Conservation (phyloP, 2,113 vertebrate genomes). For the Myiozetetes cayanensis region DNA sequence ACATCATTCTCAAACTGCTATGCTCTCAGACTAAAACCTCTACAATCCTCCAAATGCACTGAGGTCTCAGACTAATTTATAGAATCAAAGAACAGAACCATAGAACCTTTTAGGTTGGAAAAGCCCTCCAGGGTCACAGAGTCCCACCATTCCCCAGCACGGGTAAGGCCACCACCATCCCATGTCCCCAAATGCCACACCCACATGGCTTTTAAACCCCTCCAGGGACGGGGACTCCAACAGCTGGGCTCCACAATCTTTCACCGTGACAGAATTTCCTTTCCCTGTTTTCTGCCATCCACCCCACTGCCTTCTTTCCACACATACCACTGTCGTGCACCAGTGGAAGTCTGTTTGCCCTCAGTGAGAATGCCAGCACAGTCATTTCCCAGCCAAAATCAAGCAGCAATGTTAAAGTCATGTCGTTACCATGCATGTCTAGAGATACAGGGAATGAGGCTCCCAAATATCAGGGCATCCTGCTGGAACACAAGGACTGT, state of each 20-base stretch:
- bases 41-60: not conserved
- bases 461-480: fast-evolving
- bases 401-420: not conserved
- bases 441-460: not conserved
- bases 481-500: not conserved
- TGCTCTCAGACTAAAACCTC: not conserved
- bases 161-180: not conserved
- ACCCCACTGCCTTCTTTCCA: not conserved
- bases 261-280: not conserved
- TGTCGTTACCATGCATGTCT: fast-evolving
- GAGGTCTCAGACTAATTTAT: not conserved
- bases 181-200: not conserved
- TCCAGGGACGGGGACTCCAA: not conserved
- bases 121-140: not conserved
- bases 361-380: not conserved
- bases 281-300: not conserved
- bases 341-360: not conserved
- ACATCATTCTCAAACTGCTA: not conserved
- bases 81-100: not conserved
- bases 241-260: not conserved
- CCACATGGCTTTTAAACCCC: not conserved
- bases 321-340: not conserved
- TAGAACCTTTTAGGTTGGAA: not conserved
- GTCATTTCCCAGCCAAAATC: not conserved
- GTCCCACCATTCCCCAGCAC: not conserved